Percentiles rank a stretch among this genome's conserved stretches.
Evolutionary conservation across 2,888 invertebrate genomes (phyloP).

Genomic region (Mesochorus sp.): DNA sequence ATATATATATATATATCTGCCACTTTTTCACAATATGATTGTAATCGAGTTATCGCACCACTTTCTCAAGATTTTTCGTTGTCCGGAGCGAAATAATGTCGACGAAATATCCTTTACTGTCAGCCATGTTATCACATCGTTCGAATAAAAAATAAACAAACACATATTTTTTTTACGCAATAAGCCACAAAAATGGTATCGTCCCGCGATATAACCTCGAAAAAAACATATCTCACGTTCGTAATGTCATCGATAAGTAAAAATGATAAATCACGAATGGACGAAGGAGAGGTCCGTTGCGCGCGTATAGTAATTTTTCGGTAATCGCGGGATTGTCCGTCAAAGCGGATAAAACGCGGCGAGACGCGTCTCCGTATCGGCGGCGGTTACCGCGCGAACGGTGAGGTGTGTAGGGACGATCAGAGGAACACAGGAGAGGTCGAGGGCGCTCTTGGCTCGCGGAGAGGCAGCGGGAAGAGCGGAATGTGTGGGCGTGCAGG

Average conservation of each 20-base stretch:
- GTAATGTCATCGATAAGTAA: background rate
- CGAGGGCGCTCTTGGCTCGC: conserved; percentile 36
- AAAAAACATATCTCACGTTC: background rate
- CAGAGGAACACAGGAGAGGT: conserved; percentile 38
- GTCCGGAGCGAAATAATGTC: too few relatives aligned
- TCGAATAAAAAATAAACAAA: too few relatives aligned
- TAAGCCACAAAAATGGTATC: background rate
- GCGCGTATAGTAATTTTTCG: background rate
- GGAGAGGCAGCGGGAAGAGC: conserved; percentile 72
- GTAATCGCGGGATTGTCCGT: background rate
- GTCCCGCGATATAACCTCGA: background rate
- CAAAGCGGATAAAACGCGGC: background rate
- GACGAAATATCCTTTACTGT: too few relatives aligned
- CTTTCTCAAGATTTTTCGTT: too few relatives aligned
- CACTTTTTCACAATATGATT: too few relatives aligned
- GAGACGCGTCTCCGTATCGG: conserved; percentile 24
- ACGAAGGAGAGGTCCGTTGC: background rate
- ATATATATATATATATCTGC: too few relatives aligned
- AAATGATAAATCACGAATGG: background rate
- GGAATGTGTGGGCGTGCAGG: conserved; percentile 67
- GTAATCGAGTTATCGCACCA: too few relatives aligned
- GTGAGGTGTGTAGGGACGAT: conserved; percentile 33
- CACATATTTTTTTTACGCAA: background rate
- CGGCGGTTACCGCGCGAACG: conserved; percentile 42
- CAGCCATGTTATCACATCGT: too few relatives aligned